Evolutionary conservation across 2,113 vertebrate species (phyloP), one percentile per base, ranked within the genome.

Genomic region (Mesocricetus auratus): DNA sequence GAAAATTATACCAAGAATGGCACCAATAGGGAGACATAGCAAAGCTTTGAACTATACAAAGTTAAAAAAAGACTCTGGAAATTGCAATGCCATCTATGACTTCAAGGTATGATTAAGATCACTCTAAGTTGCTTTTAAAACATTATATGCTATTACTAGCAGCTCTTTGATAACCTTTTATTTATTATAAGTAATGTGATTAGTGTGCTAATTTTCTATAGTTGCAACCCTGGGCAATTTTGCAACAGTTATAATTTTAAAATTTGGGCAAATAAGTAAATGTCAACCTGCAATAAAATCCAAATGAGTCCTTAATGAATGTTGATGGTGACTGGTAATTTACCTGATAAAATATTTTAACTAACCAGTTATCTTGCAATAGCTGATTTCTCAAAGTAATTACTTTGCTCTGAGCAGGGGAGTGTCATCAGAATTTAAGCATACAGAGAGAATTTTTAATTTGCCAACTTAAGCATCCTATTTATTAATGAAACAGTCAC

Each of bases 251-350:
- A 17, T 96, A 97, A 97, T 97, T 97, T 97, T 90, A 1, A 87
- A 97, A 97, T 94, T 94, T 94, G 77, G 83, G 86, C 86, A 97
- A 98, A 96, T 97, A 96, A 97, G 89, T 96, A 97, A 98, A 97
- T 98, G 96, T 95, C 92, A 97, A 91, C 86, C 73, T 97, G 74
- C 96, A 98, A 97, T 97, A 96, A 97, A 97, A 96, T 89, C 89
- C 68, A 97, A 97, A 97, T 96, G 91, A 97, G 86, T 94, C 92
- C 39, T 81, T 96, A 96, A 97, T 95, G 86, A 94, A 96, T 97
- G 97, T 93, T 97, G 97, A 96, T 88, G 82, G 94, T 95, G 89
- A 91, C 86, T 89, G 62, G 45, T 97, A 93, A 98, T 97, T 97
- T 97, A 94, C 85, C 86, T 91, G 95, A 95, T 92, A 97, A 97